Percentiles rank a stretch among this genome's conserved stretches.
phyloP scores from a whole-genome alignment of 1,140 invertebrate species.

The Calycopis cecrops region DNA sequence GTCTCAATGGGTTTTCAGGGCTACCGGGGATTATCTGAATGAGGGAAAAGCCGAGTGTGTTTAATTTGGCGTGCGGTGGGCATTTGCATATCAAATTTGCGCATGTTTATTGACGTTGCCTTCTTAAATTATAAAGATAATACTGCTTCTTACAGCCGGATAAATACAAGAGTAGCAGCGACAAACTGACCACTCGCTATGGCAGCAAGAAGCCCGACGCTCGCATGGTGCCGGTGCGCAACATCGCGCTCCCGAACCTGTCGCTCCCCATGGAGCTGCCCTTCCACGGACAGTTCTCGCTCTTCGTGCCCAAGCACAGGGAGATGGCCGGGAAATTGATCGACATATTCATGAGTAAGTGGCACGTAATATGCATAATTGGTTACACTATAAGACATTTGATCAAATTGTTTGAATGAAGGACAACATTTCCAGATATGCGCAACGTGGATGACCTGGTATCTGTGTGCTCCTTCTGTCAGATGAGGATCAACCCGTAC shows the following conservation, averaged over 20 bases:
- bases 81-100: too few relatives aligned
- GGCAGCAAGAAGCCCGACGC: constrained; percentile 66
- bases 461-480: constrained; percentile 81
- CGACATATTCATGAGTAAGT: constrained; percentile 81
- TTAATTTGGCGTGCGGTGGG: too few relatives aligned
- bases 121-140: too few relatives aligned
- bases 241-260: constrained; percentile 82
- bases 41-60: too few relatives aligned
- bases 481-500: constrained; percentile 84
- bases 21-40: too few relatives aligned
- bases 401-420: too few relatives aligned
- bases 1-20: too few relatives aligned
- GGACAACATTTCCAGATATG: constrained; percentile 76
- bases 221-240: constrained; percentile 75
- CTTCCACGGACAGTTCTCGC: constrained; percentile 82
- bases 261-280: constrained; percentile 79
- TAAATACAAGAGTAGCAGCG: constrained; percentile 76
- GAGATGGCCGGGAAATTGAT: constrained; percentile 81
- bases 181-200: constrained; percentile 76
- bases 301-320: constrained; percentile 84
- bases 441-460: constrained; percentile 82
- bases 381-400: too few relatives aligned
- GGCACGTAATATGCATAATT: too few relatives aligned
- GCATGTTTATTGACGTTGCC: too few relatives aligned
- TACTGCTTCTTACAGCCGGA: constrained; percentile 71